Evolutionary conservation across 2,888 invertebrate species (phyloP), one percentile per base, ranked within the genome.

Genomic region (Tuta absoluta): DNA sequence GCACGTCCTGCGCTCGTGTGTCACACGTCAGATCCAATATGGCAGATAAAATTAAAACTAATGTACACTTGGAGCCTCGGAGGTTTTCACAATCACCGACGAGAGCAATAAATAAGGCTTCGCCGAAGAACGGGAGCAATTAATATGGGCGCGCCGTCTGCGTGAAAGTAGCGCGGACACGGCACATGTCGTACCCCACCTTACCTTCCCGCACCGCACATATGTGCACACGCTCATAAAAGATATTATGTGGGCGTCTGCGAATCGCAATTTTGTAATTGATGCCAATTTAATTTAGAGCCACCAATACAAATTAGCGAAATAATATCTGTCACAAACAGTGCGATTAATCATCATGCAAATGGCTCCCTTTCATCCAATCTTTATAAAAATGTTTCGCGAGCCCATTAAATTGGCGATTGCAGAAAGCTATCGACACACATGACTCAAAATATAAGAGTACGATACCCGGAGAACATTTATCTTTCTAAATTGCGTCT

Each of bases 91-190:
- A 89, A 90, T 90, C 89, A 86, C 84, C 83, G 80, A 83, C 75
- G 80, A 81, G 81, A 84, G 87, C 83, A 87, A 91, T 91, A 91
- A 91, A 91, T 91, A 89, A 91, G 86, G 86, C 89, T 90, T 90
- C 87, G 82, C 71, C 86, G 85, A 88, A 87, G 90, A 91, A 91
- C 89, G 89, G 87, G 91, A 91, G 89, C 91, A 90, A 91, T 91
- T 90, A 91, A 89, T 87, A 88, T 90, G 87, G 91, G 89, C 86
- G 91, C 87, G 91, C 80, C 79, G 85, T 72, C 84, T 80, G 83
- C 86, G 90, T 87, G 90, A 91, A 91, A 91, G 91, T 90, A 82
- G 86, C 85, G 86, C 85, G 79, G 82, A 80, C 83, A 79, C 12
- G 79, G 81, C 82, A 77, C 83, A 82, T 85, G 81, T 85, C 14